Evolutionary conservation across 2,888 invertebrate species (phyloP).

Genomic region (Scaptomyza reducta): DNA sequence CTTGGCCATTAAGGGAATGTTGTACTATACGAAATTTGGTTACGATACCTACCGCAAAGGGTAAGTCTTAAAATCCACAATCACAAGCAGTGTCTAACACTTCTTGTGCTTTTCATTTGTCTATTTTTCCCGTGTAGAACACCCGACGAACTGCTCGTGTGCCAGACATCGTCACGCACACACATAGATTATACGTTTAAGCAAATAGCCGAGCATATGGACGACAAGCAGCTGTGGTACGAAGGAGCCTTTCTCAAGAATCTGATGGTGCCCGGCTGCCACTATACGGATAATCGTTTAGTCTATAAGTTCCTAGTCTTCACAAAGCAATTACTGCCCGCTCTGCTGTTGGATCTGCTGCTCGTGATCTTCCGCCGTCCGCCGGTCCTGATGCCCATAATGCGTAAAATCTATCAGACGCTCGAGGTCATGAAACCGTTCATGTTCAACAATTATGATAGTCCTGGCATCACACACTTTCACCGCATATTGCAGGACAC

Average conservation of each 20-base stretch:
- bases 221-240: slow-evolving; percentile 49
- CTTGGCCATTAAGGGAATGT: slow-evolving; percentile 63
- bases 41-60: slow-evolving; percentile 47
- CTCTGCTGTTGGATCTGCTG: slow-evolving; percentile 59
- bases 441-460: slow-evolving; percentile 65
- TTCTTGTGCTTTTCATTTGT: neutral
- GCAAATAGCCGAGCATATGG: slow-evolving; percentile 54
- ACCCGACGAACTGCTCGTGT: slow-evolving; percentile 59
- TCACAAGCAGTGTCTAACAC: too few relatives aligned
- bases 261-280: slow-evolving; percentile 59
- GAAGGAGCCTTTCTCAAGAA: slow-evolving; percentile 56
- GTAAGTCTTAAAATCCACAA: slow-evolving; percentile 27
- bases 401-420: slow-evolving; percentile 57
- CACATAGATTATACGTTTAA: slow-evolving; percentile 57
- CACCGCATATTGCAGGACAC: slow-evolving; percentile 25
- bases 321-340: slow-evolving; percentile 72
- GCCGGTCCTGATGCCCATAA: slow-evolving; percentile 65
- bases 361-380: slow-evolving; percentile 56
- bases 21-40: slow-evolving; percentile 54
- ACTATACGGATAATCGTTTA: slow-evolving; percentile 58
- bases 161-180: slow-evolving; percentile 58
- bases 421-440: slow-evolving; percentile 74
- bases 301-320: slow-evolving; percentile 58
- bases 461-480: slow-evolving; percentile 59
- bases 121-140: slow-evolving; percentile 21